Base-by-base conservation (phyloP, 2,797 vertebrate species). In the Sarcophilus harrisii region DNA sequence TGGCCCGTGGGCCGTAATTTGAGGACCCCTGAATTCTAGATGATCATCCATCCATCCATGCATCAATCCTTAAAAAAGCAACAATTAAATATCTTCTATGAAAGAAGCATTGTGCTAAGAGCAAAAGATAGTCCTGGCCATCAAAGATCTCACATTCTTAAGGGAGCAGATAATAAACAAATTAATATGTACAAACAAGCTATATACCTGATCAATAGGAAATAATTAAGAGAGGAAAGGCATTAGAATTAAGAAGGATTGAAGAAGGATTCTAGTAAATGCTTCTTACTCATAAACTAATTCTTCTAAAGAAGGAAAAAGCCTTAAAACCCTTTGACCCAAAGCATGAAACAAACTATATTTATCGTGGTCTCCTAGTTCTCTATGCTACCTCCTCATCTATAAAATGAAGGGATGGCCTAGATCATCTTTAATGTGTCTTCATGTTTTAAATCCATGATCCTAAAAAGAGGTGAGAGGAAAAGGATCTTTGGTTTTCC, bases 201-300 rank as follows among this genome's bases (percentile, higher is more conserved):
- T 66, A n/a, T 66, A 5, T 66, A 66, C 13, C 30, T 93, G 96
- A 97, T 97, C 94, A 96, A 97, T 97, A 97, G 97, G 96, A 98
- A 96, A 97, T 96, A 59, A 59, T 59, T 2, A 97, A 98, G 60
- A 96, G 95, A 97, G 91, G 32, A 4, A 62, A 60, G 9, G 2
- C 29, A 30, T 9, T 59, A 59, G 58, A 59, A 59, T 60, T 60
- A 30, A 60, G 59, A 60, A n/a, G 30, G 13, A 14, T 14, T 66
- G 62, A n/a, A 3, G 32, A 66, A 66, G 32, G 4, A 30, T 32
- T 66, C 62, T 66, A n/a, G 62, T 94, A 94, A 92, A 95, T 94
- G 90, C 96, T 98, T 96, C 95, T 94, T 95, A 57, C 91, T 95
- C 60, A 93, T 92, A 94, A 96, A 95, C 95, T 97, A 96, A 95